Evolutionary conservation across 2,113 vertebrate species (phyloP).

Genomic region (Aplodontia rufa): DNA sequence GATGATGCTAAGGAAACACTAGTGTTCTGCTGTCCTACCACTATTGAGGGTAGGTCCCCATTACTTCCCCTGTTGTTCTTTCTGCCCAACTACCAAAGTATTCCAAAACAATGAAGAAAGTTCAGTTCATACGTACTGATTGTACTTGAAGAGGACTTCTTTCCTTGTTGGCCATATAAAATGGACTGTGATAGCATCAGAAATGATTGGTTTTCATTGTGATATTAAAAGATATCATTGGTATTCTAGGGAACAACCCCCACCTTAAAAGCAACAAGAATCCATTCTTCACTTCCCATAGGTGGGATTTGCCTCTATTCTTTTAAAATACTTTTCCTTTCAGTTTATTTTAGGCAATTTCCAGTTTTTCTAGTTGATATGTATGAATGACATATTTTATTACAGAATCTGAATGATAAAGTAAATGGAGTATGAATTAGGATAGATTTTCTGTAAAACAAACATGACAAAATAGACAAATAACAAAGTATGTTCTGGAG

Average conservation of each 20-base stretch:
- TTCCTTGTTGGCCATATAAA: neutral
- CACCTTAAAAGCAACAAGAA: neutral
- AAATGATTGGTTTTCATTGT: neutral
- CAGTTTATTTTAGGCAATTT: neutral
- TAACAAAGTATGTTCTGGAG: neutral
- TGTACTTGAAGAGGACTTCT: neutral
- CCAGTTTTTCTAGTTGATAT: neutral
- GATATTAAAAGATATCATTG: neutral
- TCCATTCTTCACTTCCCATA: neutral
- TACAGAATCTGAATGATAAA: neutral
- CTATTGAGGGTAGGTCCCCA: neutral
- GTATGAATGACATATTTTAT: neutral
- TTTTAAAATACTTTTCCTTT: neutral
- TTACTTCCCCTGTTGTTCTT: neutral
- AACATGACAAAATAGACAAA: neutral
- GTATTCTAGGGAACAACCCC: neutral
- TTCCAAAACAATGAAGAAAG: neutral
- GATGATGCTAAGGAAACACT: neutral
- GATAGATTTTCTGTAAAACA: neutral
- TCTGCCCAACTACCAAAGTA: neutral
- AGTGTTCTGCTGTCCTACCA: neutral
- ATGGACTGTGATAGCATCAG: neutral
- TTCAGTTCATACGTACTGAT: neutral
- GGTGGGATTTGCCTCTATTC: neutral
- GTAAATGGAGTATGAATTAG: neutral